Conservation (phyloP, 1,140 invertebrate species). For the Hyposmocoma kahamanoa region DNA sequence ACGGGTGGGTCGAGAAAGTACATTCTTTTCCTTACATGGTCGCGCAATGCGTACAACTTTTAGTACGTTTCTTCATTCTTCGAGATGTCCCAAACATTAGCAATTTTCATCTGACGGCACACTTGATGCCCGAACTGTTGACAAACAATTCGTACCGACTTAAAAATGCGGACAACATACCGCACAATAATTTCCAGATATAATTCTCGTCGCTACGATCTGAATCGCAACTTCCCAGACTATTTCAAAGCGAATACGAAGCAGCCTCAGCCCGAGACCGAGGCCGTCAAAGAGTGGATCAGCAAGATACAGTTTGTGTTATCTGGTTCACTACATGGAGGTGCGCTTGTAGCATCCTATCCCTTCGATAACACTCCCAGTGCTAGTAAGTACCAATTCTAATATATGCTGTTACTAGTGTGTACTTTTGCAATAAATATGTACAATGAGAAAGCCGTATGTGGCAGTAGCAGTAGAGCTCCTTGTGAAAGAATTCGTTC, state of each 20-base stretch:
- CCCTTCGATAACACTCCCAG: constrained; percentile 94
- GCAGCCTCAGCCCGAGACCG: constrained; percentile 91
- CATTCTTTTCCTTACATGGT: too few relatives aligned
- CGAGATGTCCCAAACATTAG: too few relatives aligned
- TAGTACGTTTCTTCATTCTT: too few relatives aligned
- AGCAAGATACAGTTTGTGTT: constrained; percentile 93
- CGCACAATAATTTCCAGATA: constrained; percentile 74
- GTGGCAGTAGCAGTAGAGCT: too few relatives aligned
- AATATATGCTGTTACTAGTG: too few relatives aligned
- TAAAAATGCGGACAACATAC: not conserved
- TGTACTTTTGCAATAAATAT: too few relatives aligned
- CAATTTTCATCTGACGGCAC: too few relatives aligned
- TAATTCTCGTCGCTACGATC: constrained; percentile 90
- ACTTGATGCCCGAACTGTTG: too few relatives aligned
- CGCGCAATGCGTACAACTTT: too few relatives aligned
- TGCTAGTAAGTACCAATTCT: constrained; percentile 82
- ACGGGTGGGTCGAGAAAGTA: too few relatives aligned
- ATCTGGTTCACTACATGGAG: constrained; percentile 93
- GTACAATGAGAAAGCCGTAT: too few relatives aligned
- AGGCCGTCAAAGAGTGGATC: constrained; percentile 95
- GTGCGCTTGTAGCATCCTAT: constrained; percentile 93
- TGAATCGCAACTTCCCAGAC: constrained; percentile 95
- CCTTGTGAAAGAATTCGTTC: too few relatives aligned
- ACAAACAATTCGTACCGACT: not conserved
- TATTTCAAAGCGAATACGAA: constrained; percentile 93